phyloP scores from a whole-genome alignment of 2,797 vertebrate genomes.

The Aeoliscus strigatus region DNA sequence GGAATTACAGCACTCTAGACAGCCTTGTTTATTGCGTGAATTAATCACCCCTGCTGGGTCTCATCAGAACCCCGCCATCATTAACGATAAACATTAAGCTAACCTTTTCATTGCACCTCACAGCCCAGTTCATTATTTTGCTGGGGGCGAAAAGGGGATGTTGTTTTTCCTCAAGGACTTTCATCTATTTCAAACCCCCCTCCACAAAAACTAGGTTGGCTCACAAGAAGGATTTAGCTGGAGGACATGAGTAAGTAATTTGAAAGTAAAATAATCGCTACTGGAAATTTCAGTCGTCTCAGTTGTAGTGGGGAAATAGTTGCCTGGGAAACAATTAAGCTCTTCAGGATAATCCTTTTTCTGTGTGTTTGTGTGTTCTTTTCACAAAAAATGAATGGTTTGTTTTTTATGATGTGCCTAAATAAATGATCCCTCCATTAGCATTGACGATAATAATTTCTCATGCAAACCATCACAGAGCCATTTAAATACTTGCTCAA shows the following conservation, averaged over 20 bases:
- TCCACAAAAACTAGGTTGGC: constrained; percentile 45
- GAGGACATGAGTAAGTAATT: constrained; percentile 65
- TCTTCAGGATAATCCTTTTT: constrained; percentile 54
- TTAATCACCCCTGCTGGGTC: constrained; percentile 61
- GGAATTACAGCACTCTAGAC: constrained; percentile 50
- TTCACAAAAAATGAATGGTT: constrained; percentile 40
- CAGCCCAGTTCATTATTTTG: constrained; percentile 49
- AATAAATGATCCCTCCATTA: constrained; percentile 39
- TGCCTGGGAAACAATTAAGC: constrained; percentile 71
- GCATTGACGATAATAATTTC: constrained; percentile 8
- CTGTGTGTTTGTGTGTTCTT: constrained; percentile 22
- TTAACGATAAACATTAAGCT: constrained; percentile 58
- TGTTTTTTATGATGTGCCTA: constrained; percentile 30
- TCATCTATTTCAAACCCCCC: constrained; percentile 50
- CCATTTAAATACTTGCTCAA: constrained; percentile 31
- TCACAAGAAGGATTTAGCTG: constrained; percentile 60
- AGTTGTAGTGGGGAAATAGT: constrained; percentile 54
- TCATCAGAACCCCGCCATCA: constrained; percentile 52
- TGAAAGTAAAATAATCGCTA: constrained; percentile 69
- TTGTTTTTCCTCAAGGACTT: constrained; percentile 59
- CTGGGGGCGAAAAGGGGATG: constrained; percentile 48
- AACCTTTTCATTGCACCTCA: constrained; percentile 62
- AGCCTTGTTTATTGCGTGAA: constrained; percentile 56
- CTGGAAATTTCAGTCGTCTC: constrained; percentile 62
- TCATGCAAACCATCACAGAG: constrained; percentile 11